Evolutionary conservation across 2,888 invertebrate genomes (phyloP).

Genomic region (Mythimna impura): DNA sequence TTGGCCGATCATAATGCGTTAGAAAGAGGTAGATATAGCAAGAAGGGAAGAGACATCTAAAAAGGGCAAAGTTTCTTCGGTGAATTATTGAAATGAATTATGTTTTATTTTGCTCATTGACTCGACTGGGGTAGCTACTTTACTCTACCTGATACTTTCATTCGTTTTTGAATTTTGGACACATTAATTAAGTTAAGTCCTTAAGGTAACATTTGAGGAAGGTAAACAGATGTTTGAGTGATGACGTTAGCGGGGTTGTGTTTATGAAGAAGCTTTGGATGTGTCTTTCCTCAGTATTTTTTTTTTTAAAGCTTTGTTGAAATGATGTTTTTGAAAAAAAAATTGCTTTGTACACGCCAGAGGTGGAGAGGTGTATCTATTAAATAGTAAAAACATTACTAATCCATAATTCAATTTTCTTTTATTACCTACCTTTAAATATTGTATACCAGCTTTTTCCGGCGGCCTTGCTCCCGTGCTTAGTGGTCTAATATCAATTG

Average conservation of each 20-base stretch:
- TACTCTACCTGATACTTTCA: slow-evolving; percentile 65
- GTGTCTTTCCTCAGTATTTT: not conserved
- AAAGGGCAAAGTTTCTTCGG: slow-evolving; percentile 78
- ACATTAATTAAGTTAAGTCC: slow-evolving; percentile 70
- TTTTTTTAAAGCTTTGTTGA: not conserved
- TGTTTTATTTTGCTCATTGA: slow-evolving; percentile 83
- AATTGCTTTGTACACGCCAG: not conserved
- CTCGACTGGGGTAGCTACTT: slow-evolving; percentile 60
- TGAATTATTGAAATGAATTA: slow-evolving; percentile 84
- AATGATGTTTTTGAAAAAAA: not conserved
- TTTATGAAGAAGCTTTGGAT: not conserved
- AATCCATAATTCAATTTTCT: too few species aligned
- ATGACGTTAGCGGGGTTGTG: slow-evolving; percentile 3
- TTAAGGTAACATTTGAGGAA: slow-evolving; percentile 14
- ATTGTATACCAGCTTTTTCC: too few species aligned
- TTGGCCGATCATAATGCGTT: slow-evolving; percentile 46
- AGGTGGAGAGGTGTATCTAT: not conserved
- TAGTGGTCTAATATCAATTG: too few species aligned
- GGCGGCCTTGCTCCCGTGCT: too few species aligned
- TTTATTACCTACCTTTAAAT: too few species aligned
- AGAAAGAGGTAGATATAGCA: slow-evolving; percentile 62
- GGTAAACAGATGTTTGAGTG: slow-evolving; percentile 25
- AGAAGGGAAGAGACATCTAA: slow-evolving; percentile 63
- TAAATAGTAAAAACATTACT: too few species aligned
- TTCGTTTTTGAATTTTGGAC: slow-evolving; percentile 68